Conservation (phyloP, 2,113 vertebrate genomes). For the Ceratotherium simum region DNA sequence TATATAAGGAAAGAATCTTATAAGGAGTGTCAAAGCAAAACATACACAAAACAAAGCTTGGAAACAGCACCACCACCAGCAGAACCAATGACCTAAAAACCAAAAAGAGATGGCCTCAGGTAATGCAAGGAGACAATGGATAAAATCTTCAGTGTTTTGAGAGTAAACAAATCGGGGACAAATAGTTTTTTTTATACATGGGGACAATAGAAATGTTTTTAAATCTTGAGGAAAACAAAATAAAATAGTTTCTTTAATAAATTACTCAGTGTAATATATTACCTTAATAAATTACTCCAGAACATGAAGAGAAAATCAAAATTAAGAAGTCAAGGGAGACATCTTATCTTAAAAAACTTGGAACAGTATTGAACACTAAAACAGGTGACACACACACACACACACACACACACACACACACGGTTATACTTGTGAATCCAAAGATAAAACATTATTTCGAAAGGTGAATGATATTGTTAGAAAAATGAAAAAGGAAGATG, state of each 20-base stretch:
- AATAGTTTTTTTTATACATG: slow-evolving; percentile 26
- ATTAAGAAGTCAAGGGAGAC: neutral
- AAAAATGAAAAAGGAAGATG: slow-evolving; percentile 47
- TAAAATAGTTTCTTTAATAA: slow-evolving; percentile 27
- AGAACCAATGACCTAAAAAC: slow-evolving; percentile 43
- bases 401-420: too few species aligned
- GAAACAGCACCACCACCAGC: neutral
- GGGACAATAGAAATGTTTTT: slow-evolving; percentile 36
- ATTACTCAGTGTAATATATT: neutral
- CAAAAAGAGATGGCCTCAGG: neutral
- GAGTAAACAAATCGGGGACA: slow-evolving; percentile 33
- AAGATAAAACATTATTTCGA: slow-evolving; percentile 40
- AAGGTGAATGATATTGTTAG: neutral
- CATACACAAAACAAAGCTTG: neutral
- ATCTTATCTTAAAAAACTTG: slow-evolving; percentile 28
- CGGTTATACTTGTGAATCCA: neutral
- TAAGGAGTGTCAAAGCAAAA: slow-evolving; percentile 50
- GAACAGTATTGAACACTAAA: neutral
- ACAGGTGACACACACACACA: neutral
- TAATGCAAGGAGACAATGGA: neutral
- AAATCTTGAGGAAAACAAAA: slow-evolving; percentile 45
- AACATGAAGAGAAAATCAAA: slow-evolving; percentile 34
- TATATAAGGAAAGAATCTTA: slow-evolving; percentile 27
- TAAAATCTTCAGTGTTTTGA: slow-evolving; percentile 27
- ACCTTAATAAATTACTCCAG: slow-evolving; percentile 13